phyloP scores from a whole-genome alignment of 2,113 vertebrate species.

The Cynocephalus volans region DNA sequence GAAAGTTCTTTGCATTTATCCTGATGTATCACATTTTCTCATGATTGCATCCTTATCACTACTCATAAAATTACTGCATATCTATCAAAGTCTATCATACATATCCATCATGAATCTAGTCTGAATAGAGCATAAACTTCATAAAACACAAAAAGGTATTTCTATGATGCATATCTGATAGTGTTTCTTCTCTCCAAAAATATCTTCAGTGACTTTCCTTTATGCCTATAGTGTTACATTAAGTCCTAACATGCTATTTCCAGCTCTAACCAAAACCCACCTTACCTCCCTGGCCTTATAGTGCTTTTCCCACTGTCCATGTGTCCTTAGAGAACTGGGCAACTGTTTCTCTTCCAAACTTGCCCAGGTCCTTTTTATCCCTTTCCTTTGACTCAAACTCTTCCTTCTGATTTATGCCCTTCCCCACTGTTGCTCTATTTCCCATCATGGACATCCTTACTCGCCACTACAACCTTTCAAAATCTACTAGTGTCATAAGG shows the following conservation, averaged over 20 bases:
- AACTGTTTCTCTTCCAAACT: background rate
- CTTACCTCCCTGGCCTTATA: too few relatives aligned
- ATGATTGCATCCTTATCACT: background rate
- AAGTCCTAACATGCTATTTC: background rate
- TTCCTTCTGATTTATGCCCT: background rate
- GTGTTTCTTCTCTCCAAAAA: background rate
- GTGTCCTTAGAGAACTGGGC: background rate
- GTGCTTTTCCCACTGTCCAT: background rate
- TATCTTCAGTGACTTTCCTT: background rate
- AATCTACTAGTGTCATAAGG: background rate
- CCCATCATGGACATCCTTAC: background rate
- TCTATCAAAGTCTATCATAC: background rate
- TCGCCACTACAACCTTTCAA: background rate
- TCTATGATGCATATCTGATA: background rate
- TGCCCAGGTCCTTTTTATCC: background rate
- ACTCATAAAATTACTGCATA: background rate
- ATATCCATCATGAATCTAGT: background rate
- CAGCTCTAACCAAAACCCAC: background rate
- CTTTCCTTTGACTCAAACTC: background rate
- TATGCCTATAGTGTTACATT: background rate
- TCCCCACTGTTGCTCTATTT: background rate
- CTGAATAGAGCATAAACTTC: background rate
- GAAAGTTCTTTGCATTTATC: slow-evolving; percentile 8
- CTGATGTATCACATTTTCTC: slow-evolving; percentile 31
- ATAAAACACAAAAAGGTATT: background rate